Percentiles rank a stretch among this genome's conserved stretches.
Evolutionary conservation across 2,113 vertebrate genomes (phyloP).

Genomic region (Promerops cafer): DNA sequence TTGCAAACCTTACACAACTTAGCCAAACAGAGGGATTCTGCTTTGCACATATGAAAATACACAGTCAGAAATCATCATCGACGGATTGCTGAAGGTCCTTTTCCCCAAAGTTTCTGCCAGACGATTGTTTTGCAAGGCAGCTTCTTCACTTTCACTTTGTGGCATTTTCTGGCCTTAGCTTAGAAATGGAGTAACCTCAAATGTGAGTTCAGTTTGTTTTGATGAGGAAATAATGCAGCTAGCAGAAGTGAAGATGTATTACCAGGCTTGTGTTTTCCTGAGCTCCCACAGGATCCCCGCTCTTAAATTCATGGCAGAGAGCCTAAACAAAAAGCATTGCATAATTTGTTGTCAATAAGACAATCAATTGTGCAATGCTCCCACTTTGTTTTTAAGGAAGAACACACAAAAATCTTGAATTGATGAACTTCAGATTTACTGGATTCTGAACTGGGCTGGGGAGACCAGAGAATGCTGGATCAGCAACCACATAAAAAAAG

Average conservation of each 20-base stretch:
- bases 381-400: not conserved
- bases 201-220: not conserved
- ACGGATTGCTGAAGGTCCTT: fast-evolving
- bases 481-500: not conserved
- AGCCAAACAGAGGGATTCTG: not conserved
- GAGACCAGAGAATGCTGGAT: not conserved
- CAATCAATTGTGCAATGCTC: not conserved
- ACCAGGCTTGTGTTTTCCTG: not conserved
- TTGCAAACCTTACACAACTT: not conserved
- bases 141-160: not conserved
- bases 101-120: not conserved
- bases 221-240: not conserved
- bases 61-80: not conserved
- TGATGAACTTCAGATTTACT: not conserved
- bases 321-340: not conserved
- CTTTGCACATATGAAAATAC: not conserved
- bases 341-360: not conserved
- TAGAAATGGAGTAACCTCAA: not conserved
- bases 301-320: not conserved
- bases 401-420: not conserved
- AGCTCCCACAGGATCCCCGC: not conserved
- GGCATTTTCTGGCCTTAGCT: not conserved
- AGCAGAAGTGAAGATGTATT: not conserved
- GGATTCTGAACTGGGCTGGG: not conserved
- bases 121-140: not conserved